A percentile compares a stretch with the other conserved stretches of the same genome.
Conservation (phyloP, 1,140 invertebrate species). For the Adoxophyes honmai region DNA sequence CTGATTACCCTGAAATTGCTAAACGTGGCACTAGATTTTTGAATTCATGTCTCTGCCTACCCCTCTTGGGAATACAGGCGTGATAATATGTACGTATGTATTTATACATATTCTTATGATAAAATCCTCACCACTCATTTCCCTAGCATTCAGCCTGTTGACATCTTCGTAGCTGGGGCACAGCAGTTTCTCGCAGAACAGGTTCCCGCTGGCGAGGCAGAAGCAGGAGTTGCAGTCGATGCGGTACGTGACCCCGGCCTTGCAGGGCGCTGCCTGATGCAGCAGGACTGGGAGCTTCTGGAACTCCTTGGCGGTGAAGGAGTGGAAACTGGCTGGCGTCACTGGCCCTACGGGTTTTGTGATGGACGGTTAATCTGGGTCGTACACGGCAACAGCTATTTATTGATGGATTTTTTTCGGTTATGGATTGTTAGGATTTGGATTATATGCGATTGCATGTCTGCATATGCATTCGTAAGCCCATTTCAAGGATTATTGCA, state of each 20-base stretch:
- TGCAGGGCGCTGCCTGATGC: slow-evolving; percentile 26
- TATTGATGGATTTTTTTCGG: too few relatives aligned
- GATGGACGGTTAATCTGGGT: too few relatives aligned
- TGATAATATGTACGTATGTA: too few relatives aligned
- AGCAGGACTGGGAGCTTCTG: slow-evolving; percentile 16
- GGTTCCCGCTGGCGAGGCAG: slow-evolving; percentile 45
- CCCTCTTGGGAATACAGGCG: too few relatives aligned
- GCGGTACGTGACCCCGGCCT: slow-evolving; percentile 36
- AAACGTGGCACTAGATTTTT: too few relatives aligned
- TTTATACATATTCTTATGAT: neutral
- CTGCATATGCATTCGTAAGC: too few relatives aligned
- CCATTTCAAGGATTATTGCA: too few relatives aligned
- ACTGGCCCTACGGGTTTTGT: neutral
- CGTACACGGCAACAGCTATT: too few relatives aligned
- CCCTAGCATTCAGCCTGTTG: slow-evolving; percentile 25
- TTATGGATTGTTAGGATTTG: too few relatives aligned
- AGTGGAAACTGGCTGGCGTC: slow-evolving; percentile 16
- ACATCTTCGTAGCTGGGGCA: slow-evolving; percentile 34
- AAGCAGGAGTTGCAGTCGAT: slow-evolving; percentile 58
- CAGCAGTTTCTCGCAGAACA: slow-evolving; percentile 30
- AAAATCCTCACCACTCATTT: slow-evolving; percentile 27
- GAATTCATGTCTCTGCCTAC: too few relatives aligned
- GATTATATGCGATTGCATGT: too few relatives aligned
- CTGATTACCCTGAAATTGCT: too few relatives aligned
- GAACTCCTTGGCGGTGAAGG: slow-evolving; percentile 16